Evolutionary conservation across 1,140 invertebrate species (phyloP).

Genomic region (Sitophilus oryzae): DNA sequence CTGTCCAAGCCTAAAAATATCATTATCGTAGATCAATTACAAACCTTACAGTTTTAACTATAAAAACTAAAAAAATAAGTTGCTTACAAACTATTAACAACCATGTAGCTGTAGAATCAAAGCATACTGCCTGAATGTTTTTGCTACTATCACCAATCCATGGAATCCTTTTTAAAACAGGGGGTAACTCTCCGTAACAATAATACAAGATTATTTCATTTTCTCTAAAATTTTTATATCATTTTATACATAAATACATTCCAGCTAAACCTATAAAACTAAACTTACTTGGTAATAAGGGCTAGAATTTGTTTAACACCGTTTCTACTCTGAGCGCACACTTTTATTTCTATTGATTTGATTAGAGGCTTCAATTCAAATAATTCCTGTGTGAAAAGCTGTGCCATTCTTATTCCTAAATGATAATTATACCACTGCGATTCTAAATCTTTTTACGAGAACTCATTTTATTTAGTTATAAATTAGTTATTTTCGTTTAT

Average conservation of each 20-base stretch:
- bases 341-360: constrained; percentile 39
- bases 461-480: too few relatives aligned
- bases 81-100: constrained; percentile 55
- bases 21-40: constrained; percentile 6
- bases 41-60: too few relatives aligned
- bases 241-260: background rate
- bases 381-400: constrained; percentile 31
- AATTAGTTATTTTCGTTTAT: too few relatives aligned
- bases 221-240: constrained; percentile 27
- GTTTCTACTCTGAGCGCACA: constrained; percentile 40
- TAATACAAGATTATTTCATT: constrained; percentile 42
- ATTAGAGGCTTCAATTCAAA: constrained; percentile 40
- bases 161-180: constrained; percentile 59
- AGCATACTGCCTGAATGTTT: constrained; percentile 58
- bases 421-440: too few relatives aligned
- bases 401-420: constrained; percentile 17
- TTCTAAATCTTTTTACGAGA: too few relatives aligned
- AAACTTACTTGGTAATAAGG: constrained; percentile 38
- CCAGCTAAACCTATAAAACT: background rate
- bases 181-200: constrained; percentile 39
- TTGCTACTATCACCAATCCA: constrained; percentile 59
- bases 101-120: constrained; percentile 65
- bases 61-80: background rate
- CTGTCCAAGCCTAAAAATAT: constrained; percentile 46
- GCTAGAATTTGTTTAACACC: constrained; percentile 43